Evolutionary conservation across 1,140 invertebrate species (phyloP), one percentile per base, ranked within the genome.

Genomic region (Acromyrmex echinatior): DNA sequence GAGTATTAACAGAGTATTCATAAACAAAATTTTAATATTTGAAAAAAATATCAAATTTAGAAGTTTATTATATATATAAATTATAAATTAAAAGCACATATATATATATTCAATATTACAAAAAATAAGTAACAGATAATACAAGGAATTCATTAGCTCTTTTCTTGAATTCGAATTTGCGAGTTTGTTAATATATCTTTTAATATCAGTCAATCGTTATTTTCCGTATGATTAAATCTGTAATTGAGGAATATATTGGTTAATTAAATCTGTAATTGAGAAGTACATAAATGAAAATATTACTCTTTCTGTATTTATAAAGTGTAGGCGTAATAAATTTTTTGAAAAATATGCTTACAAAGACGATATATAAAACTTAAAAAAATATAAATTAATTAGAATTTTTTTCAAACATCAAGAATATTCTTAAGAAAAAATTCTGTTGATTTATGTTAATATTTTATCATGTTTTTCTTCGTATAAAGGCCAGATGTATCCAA

Each of bases 391-490:
- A 21, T 68, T 9, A 35, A 7, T 39, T 16, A 35, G 10, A 68
- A 68, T 18, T 45, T 70, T 70, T 10, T 70, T 31, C 35, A 16
- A 70, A 16, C n/a, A 49, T 68, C 5, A 12, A 56, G 18, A 56
- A n/a, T 56, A 74, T 74, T 74, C 5, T 74, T 74, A 28, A 9
- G 4, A 35, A 70, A 74, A 56, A 12, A 45, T 45, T 71, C 6
- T 56, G n/a, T 74, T 56, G 2, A 53, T 73, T 18, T 35, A 35
- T 56, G 2, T 31, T 12, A 53, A 53, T 10, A 4, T 56, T 56
- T 74, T 35, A n/a, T 31, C 14, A 0, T 56, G 31, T 5, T 56
- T 60, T 76, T 39, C 35, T 60, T 60, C 16, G 14, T 58, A 16
- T 3, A 35, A 74, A 56, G 2, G 28, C 5, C 0, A 39, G 3